These are phyloP conservation scores for Oreotrochilus melanogaster DNA, from an alignment of 2,113 vertebrate genomes.

Conservation along the genomic window DNA sequence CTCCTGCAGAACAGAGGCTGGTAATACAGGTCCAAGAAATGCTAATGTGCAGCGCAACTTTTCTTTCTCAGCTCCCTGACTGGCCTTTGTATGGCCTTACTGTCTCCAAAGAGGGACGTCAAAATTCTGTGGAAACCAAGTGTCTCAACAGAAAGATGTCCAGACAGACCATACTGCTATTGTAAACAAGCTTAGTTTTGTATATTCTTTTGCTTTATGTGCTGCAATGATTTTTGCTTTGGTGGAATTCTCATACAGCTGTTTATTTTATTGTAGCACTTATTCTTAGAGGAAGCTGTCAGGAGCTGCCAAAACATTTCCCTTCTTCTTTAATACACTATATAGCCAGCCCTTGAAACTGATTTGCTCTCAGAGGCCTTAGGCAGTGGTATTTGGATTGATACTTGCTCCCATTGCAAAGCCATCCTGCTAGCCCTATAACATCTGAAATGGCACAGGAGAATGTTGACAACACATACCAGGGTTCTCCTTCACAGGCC, in stretches of 20 bases:
- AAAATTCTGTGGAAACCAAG: neutral
- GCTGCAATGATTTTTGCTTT: neutral
- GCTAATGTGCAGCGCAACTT: neutral
- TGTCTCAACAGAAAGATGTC: neutral
- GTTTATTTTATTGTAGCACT: neutral
- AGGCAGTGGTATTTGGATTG: neutral
- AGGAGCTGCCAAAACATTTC: neutral
- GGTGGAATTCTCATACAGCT: neutral
- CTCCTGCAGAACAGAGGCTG: neutral
- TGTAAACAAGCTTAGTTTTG: neutral
- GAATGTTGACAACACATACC: rapidly evolving
- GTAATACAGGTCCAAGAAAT: neutral
- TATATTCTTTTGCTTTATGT: neutral
- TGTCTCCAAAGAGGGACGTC: neutral
- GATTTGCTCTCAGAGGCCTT: neutral
- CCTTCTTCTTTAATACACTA: neutral
- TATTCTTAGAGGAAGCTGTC: neutral
- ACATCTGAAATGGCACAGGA: neutral
- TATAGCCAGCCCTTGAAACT: neutral
- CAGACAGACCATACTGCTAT: neutral
- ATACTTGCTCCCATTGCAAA: neutral
- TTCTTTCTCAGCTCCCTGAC: neutral
- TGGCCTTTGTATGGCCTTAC: rapidly evolving
- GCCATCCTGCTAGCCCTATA: neutral
- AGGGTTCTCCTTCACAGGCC: neutral